Percentiles rank a stretch among this genome's conserved stretches.
phyloP scores from a whole-genome alignment of 2,113 vertebrate genomes.

The Pagrus major region DNA sequence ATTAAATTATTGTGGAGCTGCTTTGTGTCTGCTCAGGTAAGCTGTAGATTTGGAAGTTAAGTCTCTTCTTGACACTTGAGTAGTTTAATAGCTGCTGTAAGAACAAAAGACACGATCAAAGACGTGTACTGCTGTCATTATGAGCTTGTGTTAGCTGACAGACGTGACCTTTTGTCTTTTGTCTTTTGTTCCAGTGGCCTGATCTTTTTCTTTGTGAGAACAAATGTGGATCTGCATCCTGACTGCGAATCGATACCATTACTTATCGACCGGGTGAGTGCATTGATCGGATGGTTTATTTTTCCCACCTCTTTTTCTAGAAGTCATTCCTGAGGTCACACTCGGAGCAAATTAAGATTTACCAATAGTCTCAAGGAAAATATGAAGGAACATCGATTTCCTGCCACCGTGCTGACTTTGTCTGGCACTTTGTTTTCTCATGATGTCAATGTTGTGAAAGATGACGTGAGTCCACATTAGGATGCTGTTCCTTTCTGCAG shows the following conservation, averaged over 20 bases:
- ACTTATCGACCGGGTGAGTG: constrained; percentile 88
- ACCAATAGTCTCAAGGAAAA: not conserved
- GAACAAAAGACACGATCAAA: too few relatives aligned
- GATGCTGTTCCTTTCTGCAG: constrained; percentile 67
- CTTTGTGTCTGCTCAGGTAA: constrained; percentile 91
- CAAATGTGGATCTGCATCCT: constrained; percentile 80
- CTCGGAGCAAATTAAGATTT: not conserved
- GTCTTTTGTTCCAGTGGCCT: constrained; percentile 86
- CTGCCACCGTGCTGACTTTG: not conserved
- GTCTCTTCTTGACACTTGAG: not conserved
- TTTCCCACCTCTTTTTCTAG: not conserved
- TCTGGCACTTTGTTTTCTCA: not conserved
- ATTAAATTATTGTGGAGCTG: constrained; percentile 91
- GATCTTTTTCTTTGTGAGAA: constrained; percentile 93
- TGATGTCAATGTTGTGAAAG: not conserved
- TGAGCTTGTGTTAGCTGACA: not conserved
- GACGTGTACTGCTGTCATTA: not conserved
- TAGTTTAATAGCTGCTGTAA: not conserved
- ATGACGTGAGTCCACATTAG: not conserved
- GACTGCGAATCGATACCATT: constrained; percentile 81
- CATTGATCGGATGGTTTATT: not conserved
- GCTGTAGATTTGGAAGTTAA: not conserved
- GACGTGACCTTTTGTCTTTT: not conserved
- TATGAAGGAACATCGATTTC: not conserved
- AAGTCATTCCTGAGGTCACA: not conserved